Evolutionary conservation across 2,888 invertebrate genomes (phyloP).

Genomic region (Imbricaverruca yamaguchii): DNA sequence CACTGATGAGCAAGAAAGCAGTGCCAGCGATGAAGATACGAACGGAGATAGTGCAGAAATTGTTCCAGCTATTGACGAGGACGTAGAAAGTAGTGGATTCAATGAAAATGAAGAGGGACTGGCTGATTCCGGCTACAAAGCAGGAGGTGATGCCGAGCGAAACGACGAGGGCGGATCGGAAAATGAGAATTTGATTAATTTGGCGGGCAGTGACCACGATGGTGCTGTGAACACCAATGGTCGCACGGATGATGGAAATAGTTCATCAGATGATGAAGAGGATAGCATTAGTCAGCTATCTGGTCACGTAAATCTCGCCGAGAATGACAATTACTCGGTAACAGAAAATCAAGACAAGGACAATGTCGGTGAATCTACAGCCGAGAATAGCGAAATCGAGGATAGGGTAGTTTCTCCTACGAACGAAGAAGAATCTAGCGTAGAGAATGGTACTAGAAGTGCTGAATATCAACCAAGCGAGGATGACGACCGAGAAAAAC

Average conservation of each 20-base stretch:
- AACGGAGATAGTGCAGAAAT: not conserved
- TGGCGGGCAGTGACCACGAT: not conserved
- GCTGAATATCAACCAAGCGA: too few relatives aligned
- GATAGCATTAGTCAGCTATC: not conserved
- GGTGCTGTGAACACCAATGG: not conserved
- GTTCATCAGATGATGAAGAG: not conserved
- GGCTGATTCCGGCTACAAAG: not conserved
- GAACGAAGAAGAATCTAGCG: too few relatives aligned
- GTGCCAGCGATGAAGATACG: not conserved
- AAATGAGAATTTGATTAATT: not conserved
- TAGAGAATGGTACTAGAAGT: too few relatives aligned
- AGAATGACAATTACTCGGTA: too few relatives aligned
- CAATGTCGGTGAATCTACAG: too few relatives aligned
- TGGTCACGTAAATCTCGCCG: not conserved
- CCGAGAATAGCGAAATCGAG: too few relatives aligned
- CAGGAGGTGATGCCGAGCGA: not conserved
- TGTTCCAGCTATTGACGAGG: not conserved
- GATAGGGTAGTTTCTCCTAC: too few relatives aligned
- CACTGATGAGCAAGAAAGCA: not conserved
- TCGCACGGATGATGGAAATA: not conserved
- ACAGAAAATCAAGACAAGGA: too few relatives aligned
- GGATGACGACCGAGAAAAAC: too few relatives aligned
- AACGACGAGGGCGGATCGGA: not conserved
- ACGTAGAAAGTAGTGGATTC: not conserved
- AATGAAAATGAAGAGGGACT: not conserved